Base-by-base conservation (phyloP, 2,888 invertebrate species). In the Cremastobaeus sp. region DNA sequence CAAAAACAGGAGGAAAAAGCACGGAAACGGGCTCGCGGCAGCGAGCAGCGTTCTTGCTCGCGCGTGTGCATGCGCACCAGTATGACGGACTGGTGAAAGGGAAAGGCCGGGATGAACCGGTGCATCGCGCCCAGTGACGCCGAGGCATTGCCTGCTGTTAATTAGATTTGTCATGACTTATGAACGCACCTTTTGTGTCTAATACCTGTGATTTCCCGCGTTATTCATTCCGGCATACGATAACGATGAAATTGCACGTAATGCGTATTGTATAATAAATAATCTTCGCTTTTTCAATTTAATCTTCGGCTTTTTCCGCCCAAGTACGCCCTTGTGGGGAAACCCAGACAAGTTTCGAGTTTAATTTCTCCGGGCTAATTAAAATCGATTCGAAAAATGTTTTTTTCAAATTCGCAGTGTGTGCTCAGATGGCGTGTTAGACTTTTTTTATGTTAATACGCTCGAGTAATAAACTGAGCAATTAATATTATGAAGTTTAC, bases 161-260 rank as follows among this genome's bases (percentile, higher is more conserved):
- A 72, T 72, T 72, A 72, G 30, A 59, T 65, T 72, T 72, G 59
- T 72, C 37, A 52, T 65, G 71, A 72, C 48, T 66, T 68, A 48
- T 52, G 62, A 60, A 32, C 55, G 60, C 39, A 52, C 55, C 59
- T 59, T 43, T 66, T 41, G 20, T 39, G 34, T 12, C 43, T 12
- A 55, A 55, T 12, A 65, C 55, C 45, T 54, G 54, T 12, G 25
- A 62, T 62, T 62, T 50, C 43, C 25, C 14, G 9, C 4, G 34
- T 25, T 45, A 30, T 43, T 32, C 25, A 11, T 35, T 47, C 14
- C 64, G n/a, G 34, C 17, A 34, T 45, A 35, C 43, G 45, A 25
- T 64, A 34, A 43, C 6, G 21, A 43, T 30, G 35, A 17, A 64
- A 54, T 37, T 28, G 20, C 15, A n/a, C n/a, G n/a, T n/a, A n/a